Evolutionary conservation across 2,797 vertebrate genomes (phyloP).

Genomic region (Rhynchotus rufescens): DNA sequence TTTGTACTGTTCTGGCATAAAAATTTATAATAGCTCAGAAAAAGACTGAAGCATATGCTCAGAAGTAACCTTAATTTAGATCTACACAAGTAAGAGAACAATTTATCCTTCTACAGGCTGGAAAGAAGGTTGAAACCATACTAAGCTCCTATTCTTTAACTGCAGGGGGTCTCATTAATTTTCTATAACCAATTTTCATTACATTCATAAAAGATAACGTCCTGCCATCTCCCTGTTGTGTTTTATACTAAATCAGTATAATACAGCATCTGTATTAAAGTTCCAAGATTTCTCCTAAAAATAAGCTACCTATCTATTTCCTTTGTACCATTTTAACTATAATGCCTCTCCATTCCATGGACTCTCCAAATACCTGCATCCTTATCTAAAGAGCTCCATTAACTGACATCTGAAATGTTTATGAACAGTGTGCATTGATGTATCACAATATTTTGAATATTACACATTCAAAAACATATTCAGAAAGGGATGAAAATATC

Average conservation of each 20-base stretch:
- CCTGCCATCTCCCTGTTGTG: neutral
- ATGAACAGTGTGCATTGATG: neutral
- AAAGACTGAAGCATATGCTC: neutral
- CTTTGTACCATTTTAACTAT: neutral
- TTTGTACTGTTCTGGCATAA: neutral
- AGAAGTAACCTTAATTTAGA: neutral
- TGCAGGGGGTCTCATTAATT: neutral
- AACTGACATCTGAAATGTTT: neutral
- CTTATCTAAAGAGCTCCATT: neutral
- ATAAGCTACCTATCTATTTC: neutral
- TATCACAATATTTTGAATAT: neutral
- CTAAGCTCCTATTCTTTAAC: neutral
- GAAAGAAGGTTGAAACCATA: neutral
- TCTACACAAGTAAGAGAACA: neutral
- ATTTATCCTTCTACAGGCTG: neutral
- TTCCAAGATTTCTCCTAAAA: neutral
- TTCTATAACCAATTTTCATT: neutral
- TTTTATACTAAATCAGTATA: neutral
- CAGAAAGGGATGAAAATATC: neutral
- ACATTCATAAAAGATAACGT: neutral
- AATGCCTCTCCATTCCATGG: neutral
- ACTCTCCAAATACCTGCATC: neutral
- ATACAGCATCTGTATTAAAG: neutral
- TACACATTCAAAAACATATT: neutral
- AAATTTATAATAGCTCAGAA: neutral